Conservation (phyloP, 2,113 vertebrate species). For the Erythrolamprus reginae region DNA sequence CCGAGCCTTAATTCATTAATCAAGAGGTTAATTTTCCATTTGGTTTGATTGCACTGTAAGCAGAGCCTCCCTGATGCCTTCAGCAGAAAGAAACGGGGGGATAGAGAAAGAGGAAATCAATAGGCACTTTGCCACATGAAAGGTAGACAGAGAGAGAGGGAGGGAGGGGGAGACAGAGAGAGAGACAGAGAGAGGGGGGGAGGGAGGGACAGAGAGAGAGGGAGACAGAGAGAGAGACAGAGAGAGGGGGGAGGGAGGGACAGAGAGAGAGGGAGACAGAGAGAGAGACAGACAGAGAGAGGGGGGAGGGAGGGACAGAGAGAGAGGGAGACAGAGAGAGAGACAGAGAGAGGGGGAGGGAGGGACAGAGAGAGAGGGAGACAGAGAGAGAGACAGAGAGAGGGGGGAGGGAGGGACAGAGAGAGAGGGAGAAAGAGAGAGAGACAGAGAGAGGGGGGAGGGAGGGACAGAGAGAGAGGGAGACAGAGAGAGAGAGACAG, state of each 20-base stretch:
- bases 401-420: too few species aligned
- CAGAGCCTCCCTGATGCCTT: not conserved
- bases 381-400: not conserved
- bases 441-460: not conserved
- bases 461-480: not conserved
- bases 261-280: not conserved
- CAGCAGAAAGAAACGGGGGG: not conserved
- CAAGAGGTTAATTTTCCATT: constrained; percentile 21
- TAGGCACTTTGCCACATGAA: rapidly evolving
- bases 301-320: not conserved
- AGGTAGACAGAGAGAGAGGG: not conserved
- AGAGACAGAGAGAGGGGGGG: not conserved
- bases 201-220: not conserved
- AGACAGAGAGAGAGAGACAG: not conserved
- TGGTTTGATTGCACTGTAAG: not conserved
- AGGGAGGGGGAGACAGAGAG: not conserved
- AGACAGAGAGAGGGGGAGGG: not conserved
- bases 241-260: not conserved
- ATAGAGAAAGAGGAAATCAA: not conserved
- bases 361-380: rapidly evolving
- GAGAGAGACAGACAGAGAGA: not conserved
- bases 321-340: not conserved
- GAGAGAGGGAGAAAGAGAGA: not conserved
- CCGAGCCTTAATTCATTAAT: not conserved
- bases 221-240: not conserved